Evolutionary conservation across 2,113 vertebrate genomes (phyloP).

Genomic region (Columba janthina): DNA sequence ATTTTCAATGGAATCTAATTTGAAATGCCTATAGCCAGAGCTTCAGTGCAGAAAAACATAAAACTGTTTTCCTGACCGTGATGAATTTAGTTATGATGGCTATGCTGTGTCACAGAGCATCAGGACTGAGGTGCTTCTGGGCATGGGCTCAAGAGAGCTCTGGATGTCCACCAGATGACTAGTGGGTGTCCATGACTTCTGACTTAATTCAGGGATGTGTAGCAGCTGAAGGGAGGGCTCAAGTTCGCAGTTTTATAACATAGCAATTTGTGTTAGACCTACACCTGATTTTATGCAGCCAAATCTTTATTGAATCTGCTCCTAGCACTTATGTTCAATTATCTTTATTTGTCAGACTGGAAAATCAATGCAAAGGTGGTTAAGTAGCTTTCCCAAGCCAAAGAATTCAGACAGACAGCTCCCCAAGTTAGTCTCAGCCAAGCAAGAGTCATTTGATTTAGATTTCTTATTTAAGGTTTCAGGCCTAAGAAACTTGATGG

Average conservation of each 20-base stretch:
- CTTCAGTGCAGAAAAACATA: neutral
- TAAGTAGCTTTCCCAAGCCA: neutral
- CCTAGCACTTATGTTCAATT: neutral
- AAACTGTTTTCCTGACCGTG: neutral
- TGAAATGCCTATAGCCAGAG: neutral
- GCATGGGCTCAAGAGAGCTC: neutral
- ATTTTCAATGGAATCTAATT: neutral
- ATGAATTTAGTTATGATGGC: neutral
- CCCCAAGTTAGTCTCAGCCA: neutral
- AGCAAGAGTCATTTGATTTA: neutral
- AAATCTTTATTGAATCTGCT: neutral
- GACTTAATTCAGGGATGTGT: neutral
- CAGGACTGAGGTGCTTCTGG: neutral
- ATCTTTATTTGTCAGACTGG: neutral
- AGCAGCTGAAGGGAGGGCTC: neutral
- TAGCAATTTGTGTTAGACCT: neutral
- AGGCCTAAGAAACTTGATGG: neutral
- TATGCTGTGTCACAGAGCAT: neutral
- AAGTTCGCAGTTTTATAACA: neutral
- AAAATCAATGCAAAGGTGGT: neutral
- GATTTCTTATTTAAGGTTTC: neutral
- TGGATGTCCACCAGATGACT: neutral
- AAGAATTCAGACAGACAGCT: neutral
- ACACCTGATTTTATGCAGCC: neutral
- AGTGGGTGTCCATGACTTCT: neutral